A percentile compares a stretch with the other conserved stretches of the same genome.
Evolutionary conservation across 2,797 vertebrate species (phyloP).

Genomic region (Merluccius polli): DNA sequence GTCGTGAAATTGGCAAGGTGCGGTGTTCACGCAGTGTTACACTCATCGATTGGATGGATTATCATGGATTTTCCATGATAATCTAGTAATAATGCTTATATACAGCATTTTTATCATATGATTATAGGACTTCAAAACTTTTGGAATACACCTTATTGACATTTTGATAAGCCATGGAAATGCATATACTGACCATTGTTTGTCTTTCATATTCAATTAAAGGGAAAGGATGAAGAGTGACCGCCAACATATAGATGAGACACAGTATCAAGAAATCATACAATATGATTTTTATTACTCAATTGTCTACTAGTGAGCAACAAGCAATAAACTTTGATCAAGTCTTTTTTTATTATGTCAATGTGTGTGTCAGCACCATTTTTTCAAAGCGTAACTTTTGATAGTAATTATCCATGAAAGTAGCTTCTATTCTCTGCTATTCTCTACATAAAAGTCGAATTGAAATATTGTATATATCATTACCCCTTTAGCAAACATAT

Average conservation of each 20-base stretch:
- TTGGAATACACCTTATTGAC: not conserved
- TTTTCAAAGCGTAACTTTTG: not conserved
- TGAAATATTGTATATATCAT: not conserved
- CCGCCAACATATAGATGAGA: constrained; percentile 12
- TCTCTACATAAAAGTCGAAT: not conserved
- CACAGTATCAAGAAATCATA: constrained; percentile 54
- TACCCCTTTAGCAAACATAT: not conserved
- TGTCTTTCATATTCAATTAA: constrained; percentile 36
- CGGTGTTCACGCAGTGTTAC: not conserved
- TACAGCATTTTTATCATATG: not conserved
- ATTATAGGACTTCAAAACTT: not conserved
- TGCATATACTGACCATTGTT: constrained; percentile 7
- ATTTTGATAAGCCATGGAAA: not conserved
- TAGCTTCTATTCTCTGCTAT: not conserved
- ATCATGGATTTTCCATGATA: too few species aligned
- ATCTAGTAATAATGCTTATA: not conserved
- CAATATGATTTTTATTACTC: constrained; percentile 60
- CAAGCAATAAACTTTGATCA: constrained; percentile 24
- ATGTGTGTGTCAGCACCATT: not conserved
- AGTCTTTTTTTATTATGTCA: not conserved
- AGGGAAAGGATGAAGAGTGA: constrained; percentile 70
- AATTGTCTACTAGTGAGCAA: constrained; percentile 28
- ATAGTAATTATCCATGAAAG: not conserved
- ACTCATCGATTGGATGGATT: not conserved
- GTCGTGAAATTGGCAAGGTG: constrained; percentile 76